phyloP scores from a whole-genome alignment of 1,140 invertebrate species.

The Mycetomoellerius zeteki region DNA sequence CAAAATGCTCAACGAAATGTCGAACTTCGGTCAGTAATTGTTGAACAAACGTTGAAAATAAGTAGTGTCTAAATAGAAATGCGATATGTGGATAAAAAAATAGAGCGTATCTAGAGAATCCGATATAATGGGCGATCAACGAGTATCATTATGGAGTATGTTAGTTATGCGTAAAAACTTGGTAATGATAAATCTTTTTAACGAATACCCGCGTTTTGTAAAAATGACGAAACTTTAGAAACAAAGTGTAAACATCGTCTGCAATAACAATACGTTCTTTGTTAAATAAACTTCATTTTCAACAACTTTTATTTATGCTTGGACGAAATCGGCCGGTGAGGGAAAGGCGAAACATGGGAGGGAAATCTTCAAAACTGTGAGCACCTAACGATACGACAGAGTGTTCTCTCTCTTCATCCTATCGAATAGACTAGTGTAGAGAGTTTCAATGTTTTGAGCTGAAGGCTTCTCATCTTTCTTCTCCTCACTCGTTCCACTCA shows the following conservation, averaged over 20 bases:
- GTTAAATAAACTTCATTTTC: conserved; percentile 51
- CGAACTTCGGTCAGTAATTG: conserved; percentile 2
- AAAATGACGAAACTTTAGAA: conserved; percentile 24
- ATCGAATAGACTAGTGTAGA: conserved; percentile 65
- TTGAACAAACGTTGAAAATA: conserved; percentile 44
- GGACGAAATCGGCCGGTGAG: conserved; percentile 1
- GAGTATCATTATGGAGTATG: conserved; percentile 5
- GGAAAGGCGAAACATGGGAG: conserved; percentile 16
- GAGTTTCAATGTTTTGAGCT: conserved; percentile 74
- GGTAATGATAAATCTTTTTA: conserved; percentile 36
- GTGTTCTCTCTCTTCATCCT: conserved; percentile 39
- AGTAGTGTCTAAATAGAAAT: conserved; percentile 31
- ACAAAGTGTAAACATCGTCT: background rate
- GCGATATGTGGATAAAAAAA: conserved; percentile 43
- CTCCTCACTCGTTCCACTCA: conserved; percentile 63
- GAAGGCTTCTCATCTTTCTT: conserved; percentile 53
- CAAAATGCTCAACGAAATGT: conserved; percentile 29
- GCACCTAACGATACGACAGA: conserved; percentile 56
- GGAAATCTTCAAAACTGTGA: conserved; percentile 66
- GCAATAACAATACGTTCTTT: conserved; percentile 44
- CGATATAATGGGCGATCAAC: background rate
- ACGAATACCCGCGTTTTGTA: conserved; percentile 13
- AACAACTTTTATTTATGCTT: conserved; percentile 42
- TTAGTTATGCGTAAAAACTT: conserved; percentile 8
- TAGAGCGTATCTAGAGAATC: background rate